Evolutionary conservation across 2,888 invertebrate species (phyloP), one percentile per base, ranked within the genome.

Genomic region (Tetrapedia diversipes): DNA sequence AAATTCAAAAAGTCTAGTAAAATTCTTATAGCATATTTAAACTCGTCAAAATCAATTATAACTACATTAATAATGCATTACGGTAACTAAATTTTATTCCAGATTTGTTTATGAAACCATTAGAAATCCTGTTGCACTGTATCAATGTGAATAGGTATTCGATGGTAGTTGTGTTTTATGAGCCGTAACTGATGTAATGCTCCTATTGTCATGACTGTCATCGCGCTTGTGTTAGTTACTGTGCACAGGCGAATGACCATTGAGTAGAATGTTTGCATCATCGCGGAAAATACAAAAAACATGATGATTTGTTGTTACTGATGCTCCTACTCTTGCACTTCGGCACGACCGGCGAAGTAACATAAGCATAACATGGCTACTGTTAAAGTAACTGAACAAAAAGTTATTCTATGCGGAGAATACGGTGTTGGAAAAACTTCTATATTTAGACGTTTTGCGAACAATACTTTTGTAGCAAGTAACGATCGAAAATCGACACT

Each of bases 361-460:
- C 59, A 71, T 63, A 72, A 61, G 57, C 59, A 56, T 45, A 78
- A 80, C 43, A 97, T 97, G 97, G 97, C 97, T 89, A 94, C 95
- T 87, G 94, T 96, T 68, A 96, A 95, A 92, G 94, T 96, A 86
- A 97, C 97, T 29, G 96, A 96, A 87, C 95, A 97, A 86, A 98
- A 98, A 94, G 96, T 98, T 43, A 98, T 98, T 89, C 93, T 98
- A 74, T 98, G 97, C 92, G 98, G 98, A 47, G 98, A 98, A 93
- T 98, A 97, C 92, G 98, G 98, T 69, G 98, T 98, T 27, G 98
- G 98, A 43, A 98, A 98, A 93, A 97, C 97, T 91, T 98, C 98
- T 27, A 92, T 98, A 84, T 98, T 98, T 91, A 94, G 98, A 68
- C 94, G 98, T 82, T 98, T 97, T 92, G 95, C 97, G 72, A 97